phyloP scores from a whole-genome alignment of 2,113 vertebrate genomes.

The Lepus americanus region DNA sequence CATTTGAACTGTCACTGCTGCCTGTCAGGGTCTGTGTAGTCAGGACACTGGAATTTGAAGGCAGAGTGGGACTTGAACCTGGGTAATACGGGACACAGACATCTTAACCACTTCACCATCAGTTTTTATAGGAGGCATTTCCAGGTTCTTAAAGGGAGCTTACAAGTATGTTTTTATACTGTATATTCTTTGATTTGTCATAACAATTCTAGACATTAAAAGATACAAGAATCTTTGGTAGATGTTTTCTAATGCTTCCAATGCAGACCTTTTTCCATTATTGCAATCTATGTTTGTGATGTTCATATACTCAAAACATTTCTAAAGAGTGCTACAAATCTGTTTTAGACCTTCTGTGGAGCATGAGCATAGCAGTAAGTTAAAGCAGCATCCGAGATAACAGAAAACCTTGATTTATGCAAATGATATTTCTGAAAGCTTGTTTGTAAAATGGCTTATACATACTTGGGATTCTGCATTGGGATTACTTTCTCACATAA shows the following conservation, averaged over 20 bases:
- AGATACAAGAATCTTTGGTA: background rate
- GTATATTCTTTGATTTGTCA: background rate
- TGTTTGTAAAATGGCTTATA: conserved; percentile 28
- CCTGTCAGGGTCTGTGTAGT: too few relatives aligned
- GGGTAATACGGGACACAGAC: too few relatives aligned
- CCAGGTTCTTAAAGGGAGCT: conserved; percentile 10
- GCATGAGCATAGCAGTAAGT: background rate
- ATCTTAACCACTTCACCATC: too few relatives aligned
- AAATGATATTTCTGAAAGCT: background rate
- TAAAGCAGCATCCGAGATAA: conserved; percentile 32
- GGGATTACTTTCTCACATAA: background rate
- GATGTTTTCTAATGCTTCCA: background rate
- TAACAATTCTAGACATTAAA: background rate
- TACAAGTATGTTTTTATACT: background rate
- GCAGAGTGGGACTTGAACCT: too few relatives aligned
- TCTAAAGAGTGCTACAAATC: background rate
- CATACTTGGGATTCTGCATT: background rate
- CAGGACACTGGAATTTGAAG: too few relatives aligned
- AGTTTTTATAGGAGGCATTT: background rate
- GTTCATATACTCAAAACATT: background rate
- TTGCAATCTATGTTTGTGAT: background rate
- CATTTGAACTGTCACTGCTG: too few relatives aligned
- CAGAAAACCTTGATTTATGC: background rate
- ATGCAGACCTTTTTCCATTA: background rate
- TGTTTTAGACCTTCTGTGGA: background rate